Evolutionary conservation across 2,797 vertebrate species (phyloP).

Genomic region (Austrolebias charrua): DNA sequence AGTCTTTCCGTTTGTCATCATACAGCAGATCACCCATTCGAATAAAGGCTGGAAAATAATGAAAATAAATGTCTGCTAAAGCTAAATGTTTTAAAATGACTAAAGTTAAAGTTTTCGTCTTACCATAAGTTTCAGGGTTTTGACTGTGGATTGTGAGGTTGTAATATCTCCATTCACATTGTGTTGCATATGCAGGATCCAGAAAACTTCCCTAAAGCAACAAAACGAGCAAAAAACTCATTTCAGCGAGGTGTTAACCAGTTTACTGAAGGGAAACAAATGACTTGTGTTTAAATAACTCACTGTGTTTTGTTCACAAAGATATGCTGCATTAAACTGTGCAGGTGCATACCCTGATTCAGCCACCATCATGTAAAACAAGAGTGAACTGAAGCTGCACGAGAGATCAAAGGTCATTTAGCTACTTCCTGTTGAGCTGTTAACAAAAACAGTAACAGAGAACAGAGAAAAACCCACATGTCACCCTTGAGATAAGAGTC

Average conservation of each 20-base stretch:
- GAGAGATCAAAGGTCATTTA: constrained; percentile 5
- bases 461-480: constrained; percentile 61
- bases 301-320: constrained; percentile 80
- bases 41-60: constrained; percentile 70
- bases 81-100: not conserved
- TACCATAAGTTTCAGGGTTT: constrained; percentile 75
- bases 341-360: constrained; percentile 78
- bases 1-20: constrained; percentile 54
- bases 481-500: constrained; percentile 76
- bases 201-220: constrained; percentile 64
- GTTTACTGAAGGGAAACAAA: not conserved
- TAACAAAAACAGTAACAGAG: not conserved
- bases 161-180: constrained; percentile 79
- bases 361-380: constrained; percentile 79
- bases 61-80: not conserved
- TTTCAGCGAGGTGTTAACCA: not conserved
- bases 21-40: constrained; percentile 83
- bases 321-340: constrained; percentile 81
- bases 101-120: not conserved
- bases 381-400: constrained; percentile 75
- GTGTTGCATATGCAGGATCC: constrained; percentile 58
- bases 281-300: constrained; percentile 39
- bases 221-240: not conserved
- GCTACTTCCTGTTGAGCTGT: not conserved
- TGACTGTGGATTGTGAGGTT: constrained; percentile 76